Percentiles rank a stretch among this genome's conserved stretches.
These are phyloP conservation scores for Antennarius striatus DNA, from an alignment of 2,113 vertebrate species.

Conservation along the genomic window DNA sequence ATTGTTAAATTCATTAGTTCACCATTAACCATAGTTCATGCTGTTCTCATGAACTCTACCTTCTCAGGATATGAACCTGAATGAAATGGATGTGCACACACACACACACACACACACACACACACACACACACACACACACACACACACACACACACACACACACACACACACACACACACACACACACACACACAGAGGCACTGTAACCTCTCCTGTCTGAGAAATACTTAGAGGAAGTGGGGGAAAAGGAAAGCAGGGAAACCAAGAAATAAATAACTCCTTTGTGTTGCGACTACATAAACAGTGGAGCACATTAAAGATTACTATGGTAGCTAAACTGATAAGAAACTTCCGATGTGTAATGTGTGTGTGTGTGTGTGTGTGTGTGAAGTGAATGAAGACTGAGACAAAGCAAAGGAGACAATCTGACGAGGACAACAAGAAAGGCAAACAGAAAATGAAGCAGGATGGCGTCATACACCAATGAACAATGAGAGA, in stretches of 20 bases:
- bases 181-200: conserved; percentile 25
- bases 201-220: conserved; percentile 52
- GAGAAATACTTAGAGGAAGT: conserved; percentile 72
- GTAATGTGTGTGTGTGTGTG: conserved; percentile 24
- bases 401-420: neutral
- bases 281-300: conserved; percentile 69
- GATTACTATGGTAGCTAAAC: conserved; percentile 42
- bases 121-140: conserved; percentile 28
- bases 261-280: conserved; percentile 78
- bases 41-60: conserved; percentile 65
- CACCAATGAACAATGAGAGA: conserved; percentile 2
- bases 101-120: conserved; percentile 17
- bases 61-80: conserved; percentile 57
- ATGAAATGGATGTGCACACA: conserved; percentile 29
- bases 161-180: conserved; percentile 22
- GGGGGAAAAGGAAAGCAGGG: conserved; percentile 60
- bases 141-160: conserved; percentile 14
- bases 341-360: conserved; percentile 68
- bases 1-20: conserved; percentile 13
- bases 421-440: neutral
- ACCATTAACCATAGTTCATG: conserved; percentile 10
- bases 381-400: conserved; percentile 1
- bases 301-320: conserved; percentile 70
- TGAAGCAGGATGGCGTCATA: neutral
- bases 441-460: neutral